These are phyloP conservation scores for Cherax quadricarinatus DNA, from an alignment of 1,140 invertebrate genomes.

Conservation along the genomic window DNA sequence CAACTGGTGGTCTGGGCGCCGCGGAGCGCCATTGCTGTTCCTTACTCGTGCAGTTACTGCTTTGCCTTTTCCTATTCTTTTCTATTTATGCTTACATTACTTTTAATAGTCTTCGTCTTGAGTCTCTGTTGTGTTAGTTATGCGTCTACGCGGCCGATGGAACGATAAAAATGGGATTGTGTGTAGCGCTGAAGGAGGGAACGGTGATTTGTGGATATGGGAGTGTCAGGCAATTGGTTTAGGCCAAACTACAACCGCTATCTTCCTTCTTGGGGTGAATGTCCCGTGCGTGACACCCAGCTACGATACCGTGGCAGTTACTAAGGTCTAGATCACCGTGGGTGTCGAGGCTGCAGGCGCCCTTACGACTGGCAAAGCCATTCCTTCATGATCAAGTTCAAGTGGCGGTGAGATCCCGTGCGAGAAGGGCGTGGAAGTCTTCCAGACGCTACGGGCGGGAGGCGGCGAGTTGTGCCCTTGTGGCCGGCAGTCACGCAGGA, in stretches of 20 bases:
- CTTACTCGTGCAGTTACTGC: not conserved
- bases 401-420: slow-evolving; percentile 6
- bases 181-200: not conserved
- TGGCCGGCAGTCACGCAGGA: not conserved
- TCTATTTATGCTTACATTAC: not conserved
- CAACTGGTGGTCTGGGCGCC: not conserved
- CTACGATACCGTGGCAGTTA: not conserved
- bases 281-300: slow-evolving; percentile 62
- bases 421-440: slow-evolving; percentile 54
- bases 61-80: not conserved
- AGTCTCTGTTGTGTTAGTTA: not conserved
- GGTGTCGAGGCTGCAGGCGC: not conserved
- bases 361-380: slow-evolving; percentile 8
- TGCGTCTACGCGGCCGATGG: not conserved
- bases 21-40: not conserved
- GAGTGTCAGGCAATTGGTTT: not conserved
- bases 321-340: slow-evolving; percentile 31
- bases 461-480: slow-evolving; percentile 27
- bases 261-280: slow-evolving; percentile 68
- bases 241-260: slow-evolving; percentile 48
- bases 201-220: not conserved
- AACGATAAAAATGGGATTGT: not conserved
- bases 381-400: slow-evolving; percentile 44
- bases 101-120: not conserved
- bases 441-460: not conserved